Evolutionary conservation across 1,140 invertebrate species (phyloP), one percentile per base, ranked within the genome.

Genomic region (Chymomyza costata): DNA sequence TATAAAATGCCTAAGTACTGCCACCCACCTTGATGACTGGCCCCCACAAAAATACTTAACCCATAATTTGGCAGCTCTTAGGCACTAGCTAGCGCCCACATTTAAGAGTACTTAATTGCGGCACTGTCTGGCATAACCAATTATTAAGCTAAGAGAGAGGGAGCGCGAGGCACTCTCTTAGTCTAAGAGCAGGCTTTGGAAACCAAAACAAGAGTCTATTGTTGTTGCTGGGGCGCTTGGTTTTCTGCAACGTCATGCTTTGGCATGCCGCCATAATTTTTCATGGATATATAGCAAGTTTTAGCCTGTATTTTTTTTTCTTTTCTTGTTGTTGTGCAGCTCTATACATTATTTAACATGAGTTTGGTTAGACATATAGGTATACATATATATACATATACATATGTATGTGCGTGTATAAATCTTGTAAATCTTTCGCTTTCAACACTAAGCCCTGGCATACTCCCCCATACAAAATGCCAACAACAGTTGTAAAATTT

Each of bases 351-450:
- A 62, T 76, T 74, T 56, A 59, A 66, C 62, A 63, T 78, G 56
- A 21, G 16, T 15, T n/a, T 25, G 14, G 25, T 7, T 31, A n/a
- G n/a, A n/a, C n/a, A n/a, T n/a, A n/a, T n/a, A n/a, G n/a, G n/a
- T n/a, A n/a, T n/a, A 25, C 15, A 34, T 13, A 28, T 15, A 17
- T 45, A n/a, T 32, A 32, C 18, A 18, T n/a, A 18, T 31, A 25
- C 31, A 21, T 19, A 41, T 65, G 51, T 60, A 48, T 73, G 49
- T 35, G 69, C 70, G 70, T 71, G 62, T 71, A 58, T 64, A 80
- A 78, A 78, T 78, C 71, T 78, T 78, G 71, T 76, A 76, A 76
- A 78, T 78, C 66, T 71, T 49, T 56, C 55, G 63, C 71, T 80
- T 80, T 78, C 73, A 63, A 56, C 73, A 38, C 62, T 39, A 43